Conservation (phyloP, 2,888 invertebrate genomes). For the Aquatica leii region DNA sequence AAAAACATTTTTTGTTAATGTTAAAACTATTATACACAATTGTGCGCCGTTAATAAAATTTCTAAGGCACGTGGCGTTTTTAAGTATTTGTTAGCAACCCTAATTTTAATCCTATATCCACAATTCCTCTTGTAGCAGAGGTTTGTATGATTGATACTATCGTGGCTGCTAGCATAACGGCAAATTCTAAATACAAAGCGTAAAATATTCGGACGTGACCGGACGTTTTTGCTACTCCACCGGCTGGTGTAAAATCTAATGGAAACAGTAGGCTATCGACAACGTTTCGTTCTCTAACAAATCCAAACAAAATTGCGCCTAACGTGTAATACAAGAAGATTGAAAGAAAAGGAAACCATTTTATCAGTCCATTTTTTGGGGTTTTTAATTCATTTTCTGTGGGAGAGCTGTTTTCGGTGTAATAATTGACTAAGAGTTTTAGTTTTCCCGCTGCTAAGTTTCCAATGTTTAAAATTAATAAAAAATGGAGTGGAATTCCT, state of each 20-base stretch:
- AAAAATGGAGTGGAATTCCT: slow-evolving; percentile 73
- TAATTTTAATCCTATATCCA: slow-evolving; percentile 64
- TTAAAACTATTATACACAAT: slow-evolving; percentile 23
- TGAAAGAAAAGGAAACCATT: slow-evolving; percentile 60
- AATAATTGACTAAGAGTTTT: slow-evolving; percentile 55
- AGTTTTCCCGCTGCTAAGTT: slow-evolving; percentile 62
- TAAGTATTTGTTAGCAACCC: slow-evolving; percentile 65
- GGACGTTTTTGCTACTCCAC: slow-evolving; percentile 69
- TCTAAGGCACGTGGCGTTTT: slow-evolving; percentile 38
- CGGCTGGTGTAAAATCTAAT: slow-evolving; percentile 74
- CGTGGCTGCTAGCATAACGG: slow-evolving; percentile 69
- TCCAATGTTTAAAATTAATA: slow-evolving; percentile 67
- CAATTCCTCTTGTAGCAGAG: slow-evolving; percentile 66
- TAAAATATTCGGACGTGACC: slow-evolving; percentile 69
- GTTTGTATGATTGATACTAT: slow-evolving; percentile 68
- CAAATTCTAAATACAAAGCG: slow-evolving; percentile 73
- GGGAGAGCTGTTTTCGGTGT: slow-evolving; percentile 41
- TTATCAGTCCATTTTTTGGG: slow-evolving; percentile 52
- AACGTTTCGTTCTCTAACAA: slow-evolving; percentile 61
- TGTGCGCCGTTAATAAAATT: slow-evolving; percentile 24
- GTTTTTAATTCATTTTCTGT: slow-evolving; percentile 19
- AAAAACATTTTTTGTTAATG: slow-evolving; percentile 20
- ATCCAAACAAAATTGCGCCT: slow-evolving; percentile 70
- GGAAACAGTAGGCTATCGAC: slow-evolving; percentile 71
- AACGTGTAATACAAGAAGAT: slow-evolving; percentile 65